Base-by-base conservation (phyloP, 2,797 vertebrate species). In the Ctenosaura bakeri region DNA sequence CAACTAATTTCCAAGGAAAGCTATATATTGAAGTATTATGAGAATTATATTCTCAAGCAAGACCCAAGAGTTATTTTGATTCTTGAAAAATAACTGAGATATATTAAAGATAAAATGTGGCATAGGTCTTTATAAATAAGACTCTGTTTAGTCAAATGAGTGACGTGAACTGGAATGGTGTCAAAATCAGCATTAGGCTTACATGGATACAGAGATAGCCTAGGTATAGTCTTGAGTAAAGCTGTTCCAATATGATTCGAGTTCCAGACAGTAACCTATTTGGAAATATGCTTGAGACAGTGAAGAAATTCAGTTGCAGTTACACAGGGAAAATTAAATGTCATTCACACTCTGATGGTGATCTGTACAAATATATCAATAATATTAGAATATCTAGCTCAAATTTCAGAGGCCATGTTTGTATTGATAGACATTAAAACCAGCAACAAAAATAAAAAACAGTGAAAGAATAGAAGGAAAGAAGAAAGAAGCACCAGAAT, bases 1-100 rank as follows among this genome's bases (percentile, higher is more conserved):
- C 50, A 90, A 87, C 85, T 91, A 88, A 91, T 50, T 6, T 90
- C 90, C 4, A 88, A 88, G 78, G 0, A 69, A 71, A 74, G 32
- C 22, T 12, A 83, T 86, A 46, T 77, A 24, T 13, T 84, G 5
- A 93, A 8, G 32, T 88, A 88, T 46, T 86, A 42, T 76, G 46
- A 88, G 92, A 94, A 78, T 6, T 88, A 87, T 16, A 14, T 84
- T 8, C 46, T 89, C 29, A 76, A 59, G 66, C 56, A 74, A n/a
- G 22, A 82, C 84, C 22, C 32, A 86, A 71, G 66, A 83, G 35
- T 42, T 85, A 86, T 69, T 59, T 88, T 88, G 66, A 32, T 73
- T 73, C 24, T 38, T 59, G 10, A 82, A 88, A 35, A 20, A 81
- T 32, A 69, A 81, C 32, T 85, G 83, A 54, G 59, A 78, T 84